Conservation (phyloP, 2,888 invertebrate species). For the Dasypogon diadema region DNA sequence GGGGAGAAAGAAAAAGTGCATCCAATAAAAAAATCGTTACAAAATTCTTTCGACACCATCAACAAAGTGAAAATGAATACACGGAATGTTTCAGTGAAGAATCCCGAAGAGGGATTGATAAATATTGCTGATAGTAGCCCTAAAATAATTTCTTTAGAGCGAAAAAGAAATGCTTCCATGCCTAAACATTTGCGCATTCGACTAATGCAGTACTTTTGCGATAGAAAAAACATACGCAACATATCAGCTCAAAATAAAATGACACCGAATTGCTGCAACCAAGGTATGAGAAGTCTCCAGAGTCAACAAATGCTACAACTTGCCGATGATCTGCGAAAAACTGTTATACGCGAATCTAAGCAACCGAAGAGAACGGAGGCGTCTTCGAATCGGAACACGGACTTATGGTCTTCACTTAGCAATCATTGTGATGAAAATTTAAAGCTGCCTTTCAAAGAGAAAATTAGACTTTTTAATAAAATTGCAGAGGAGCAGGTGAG, state of each 20-base stretch:
- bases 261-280: no score
- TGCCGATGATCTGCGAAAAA: background rate
- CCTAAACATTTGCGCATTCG: no score
- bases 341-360: conserved; percentile 2
- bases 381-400: background rate
- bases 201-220: no score
- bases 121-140: background rate
- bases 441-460: background rate
- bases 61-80: background rate
- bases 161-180: background rate
- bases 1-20: conserved; percentile 4
- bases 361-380: background rate
- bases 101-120: background rate
- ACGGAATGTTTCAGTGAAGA: background rate
- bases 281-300: background rate
- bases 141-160: conserved; percentile 3
- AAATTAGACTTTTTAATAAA: conserved; percentile 16
- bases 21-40: background rate
- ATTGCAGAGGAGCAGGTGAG: background rate
- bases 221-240: no score
- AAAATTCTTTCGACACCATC: background rate
- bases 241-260: no score
- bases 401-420: background rate
- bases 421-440: background rate
- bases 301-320: background rate